Evolutionary conservation across 2,113 vertebrate genomes (phyloP).

Genomic region (Perccottus glenii): DNA sequence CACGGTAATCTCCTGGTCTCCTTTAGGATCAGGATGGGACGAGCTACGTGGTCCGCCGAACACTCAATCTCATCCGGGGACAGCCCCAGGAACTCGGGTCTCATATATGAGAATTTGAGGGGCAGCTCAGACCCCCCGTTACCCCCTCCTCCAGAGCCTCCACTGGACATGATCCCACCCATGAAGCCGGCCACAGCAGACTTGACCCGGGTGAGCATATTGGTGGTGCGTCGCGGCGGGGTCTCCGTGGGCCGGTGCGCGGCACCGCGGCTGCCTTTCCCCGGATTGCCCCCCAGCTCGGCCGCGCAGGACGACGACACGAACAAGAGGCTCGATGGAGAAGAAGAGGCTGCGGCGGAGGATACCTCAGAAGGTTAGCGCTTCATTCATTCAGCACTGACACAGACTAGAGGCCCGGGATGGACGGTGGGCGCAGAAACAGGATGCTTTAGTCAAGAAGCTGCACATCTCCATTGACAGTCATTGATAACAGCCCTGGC

Average conservation of each 20-base stretch:
- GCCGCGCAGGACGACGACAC: slow-evolving; percentile 45
- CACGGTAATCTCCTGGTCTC: slow-evolving; percentile 75
- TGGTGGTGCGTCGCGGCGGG: slow-evolving; percentile 62
- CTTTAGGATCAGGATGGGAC: slow-evolving; percentile 76
- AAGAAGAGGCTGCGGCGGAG: slow-evolving; percentile 10
- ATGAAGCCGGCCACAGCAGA: slow-evolving; percentile 73
- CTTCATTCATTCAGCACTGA: slow-evolving; percentile 47
- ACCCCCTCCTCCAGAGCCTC: slow-evolving; percentile 54
- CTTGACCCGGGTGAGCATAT: slow-evolving; percentile 76
- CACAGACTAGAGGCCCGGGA: slow-evolving; percentile 3
- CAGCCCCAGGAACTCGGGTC: slow-evolving; percentile 71
- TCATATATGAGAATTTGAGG: slow-evolving; percentile 68
- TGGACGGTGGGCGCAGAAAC: slow-evolving; percentile 1
- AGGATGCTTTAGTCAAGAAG: slow-evolving; percentile 27
- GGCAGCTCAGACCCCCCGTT: slow-evolving; percentile 56
- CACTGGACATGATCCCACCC: slow-evolving; percentile 69
- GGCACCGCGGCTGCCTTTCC: slow-evolving; percentile 73
- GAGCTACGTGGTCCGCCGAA: slow-evolving; percentile 71
- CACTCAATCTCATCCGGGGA: slow-evolving; percentile 74
- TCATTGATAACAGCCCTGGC: slow-evolving; percentile 46
- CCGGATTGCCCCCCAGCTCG: slow-evolving; percentile 76
- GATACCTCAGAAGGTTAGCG: slow-evolving; percentile 25
- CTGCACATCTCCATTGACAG: slow-evolving; percentile 38
- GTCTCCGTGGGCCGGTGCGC: slow-evolving; percentile 64
- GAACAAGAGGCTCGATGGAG: slow-evolving; percentile 26